Base-by-base conservation (phyloP, 2,113 vertebrate genomes). In the Charadrius vociferus region DNA sequence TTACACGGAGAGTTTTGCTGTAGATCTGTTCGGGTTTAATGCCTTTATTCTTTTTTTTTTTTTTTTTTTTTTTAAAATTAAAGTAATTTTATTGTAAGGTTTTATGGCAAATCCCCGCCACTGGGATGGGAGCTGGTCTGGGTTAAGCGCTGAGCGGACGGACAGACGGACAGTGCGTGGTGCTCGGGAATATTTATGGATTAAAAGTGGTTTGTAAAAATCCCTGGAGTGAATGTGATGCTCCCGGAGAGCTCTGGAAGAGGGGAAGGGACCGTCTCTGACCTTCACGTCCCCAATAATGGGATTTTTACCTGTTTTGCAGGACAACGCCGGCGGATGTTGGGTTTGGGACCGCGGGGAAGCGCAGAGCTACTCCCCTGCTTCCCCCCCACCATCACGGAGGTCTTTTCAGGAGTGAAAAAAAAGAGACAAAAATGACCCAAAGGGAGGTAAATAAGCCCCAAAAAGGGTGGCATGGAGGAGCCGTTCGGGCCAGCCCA, bases 251-350 rank as follows among this genome's bases (percentile, higher is more conserved):
- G 32, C 39, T 61, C 73, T 55, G 59, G 56, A 43, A 34, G 27
- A 23, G 50, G n/a, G 27, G 22, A 27, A 81, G 29, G 43, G 65
- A 19, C 62, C 6, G 4, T 12, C 55, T 15, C 6, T 6, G 49
- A 10, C 39, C 26, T 14, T n/a, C 3, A 2, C 49, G 43, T 32
- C 37, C n/a, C n/a, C 3, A 3, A 2, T 21, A 63, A 39, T 3
- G 19, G 34, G n/a, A 55, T 55, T 45, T 81, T 55, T 16, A 59
- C 26, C n/a, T 14, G 18, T 39, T 91, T 45, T 45, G 14, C 7
- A 1, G 3, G 15, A n/a, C 49, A 66, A 2, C 0, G 3, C 17
- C 1, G 4, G 14, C 0, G 1, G 75, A 11, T 81, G 34, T 49
- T 1, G 9, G 14, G 32, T 37, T 30, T 58, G 27, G 49, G 9